These are phyloP conservation scores for Gandaritis pyraliata DNA, from an alignment of 2,888 invertebrate species.

Conservation along the genomic window DNA sequence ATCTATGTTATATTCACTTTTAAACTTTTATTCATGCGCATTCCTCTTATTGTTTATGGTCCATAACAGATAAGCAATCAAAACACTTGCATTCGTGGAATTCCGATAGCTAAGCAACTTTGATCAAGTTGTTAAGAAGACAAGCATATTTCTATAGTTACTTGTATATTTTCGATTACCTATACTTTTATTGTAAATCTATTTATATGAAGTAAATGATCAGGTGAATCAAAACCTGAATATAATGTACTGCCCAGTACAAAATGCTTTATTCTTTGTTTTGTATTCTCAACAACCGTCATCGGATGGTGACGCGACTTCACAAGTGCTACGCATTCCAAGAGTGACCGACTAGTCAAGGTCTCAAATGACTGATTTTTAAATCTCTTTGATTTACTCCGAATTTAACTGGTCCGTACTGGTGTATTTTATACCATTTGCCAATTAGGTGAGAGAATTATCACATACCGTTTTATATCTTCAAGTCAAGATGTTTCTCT, in stretches of 20 bases:
- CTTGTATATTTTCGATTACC: too few relatives aligned
- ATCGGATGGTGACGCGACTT: not conserved
- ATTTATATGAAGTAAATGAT: not conserved
- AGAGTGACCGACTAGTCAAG: not conserved
- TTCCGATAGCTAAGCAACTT: not conserved
- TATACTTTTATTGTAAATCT: not conserved
- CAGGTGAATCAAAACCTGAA: not conserved
- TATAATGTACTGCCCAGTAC: too few relatives aligned
- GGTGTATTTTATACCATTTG: too few relatives aligned
- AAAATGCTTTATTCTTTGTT: not conserved
- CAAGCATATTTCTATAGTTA: not conserved
- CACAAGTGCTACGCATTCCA: not conserved
- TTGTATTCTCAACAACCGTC: too few relatives aligned
- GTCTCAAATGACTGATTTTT: not conserved
- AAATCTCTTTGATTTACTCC: not conserved
- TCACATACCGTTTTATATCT: not conserved
- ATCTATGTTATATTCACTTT: too few relatives aligned
- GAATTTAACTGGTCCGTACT: not conserved
- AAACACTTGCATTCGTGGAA: not conserved
- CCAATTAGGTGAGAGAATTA: too few relatives aligned
- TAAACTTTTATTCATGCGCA: not conserved
- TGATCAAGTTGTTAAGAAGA: not conserved
- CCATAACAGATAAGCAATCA: constrained; percentile 2
- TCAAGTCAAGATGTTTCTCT: too few relatives aligned
- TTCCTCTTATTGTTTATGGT: constrained; percentile 1